These are phyloP conservation scores for Limnodromus scolopaceus DNA, from an alignment of 2,797 vertebrate species.

Conservation along the genomic window DNA sequence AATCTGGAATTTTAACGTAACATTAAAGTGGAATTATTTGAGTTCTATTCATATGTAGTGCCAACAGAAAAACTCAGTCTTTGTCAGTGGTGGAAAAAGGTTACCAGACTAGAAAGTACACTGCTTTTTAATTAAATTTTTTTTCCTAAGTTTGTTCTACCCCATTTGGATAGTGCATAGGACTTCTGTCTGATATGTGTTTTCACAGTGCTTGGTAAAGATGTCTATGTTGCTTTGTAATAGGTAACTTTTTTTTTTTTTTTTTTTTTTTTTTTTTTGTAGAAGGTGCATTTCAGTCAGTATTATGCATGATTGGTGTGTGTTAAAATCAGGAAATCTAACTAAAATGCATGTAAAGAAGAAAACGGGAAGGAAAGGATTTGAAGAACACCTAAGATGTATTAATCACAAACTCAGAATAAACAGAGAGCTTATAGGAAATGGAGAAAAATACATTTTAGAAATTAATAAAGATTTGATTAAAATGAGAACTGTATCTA, in stretches of 20 bases:
- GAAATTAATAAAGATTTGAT: not conserved
- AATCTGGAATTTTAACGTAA: not conserved
- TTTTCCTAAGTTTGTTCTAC: not conserved
- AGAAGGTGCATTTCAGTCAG: not conserved
- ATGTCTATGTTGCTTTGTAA: not conserved
- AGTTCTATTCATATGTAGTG: not conserved
- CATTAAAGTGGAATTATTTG: not conserved
- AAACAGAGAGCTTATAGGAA: not conserved
- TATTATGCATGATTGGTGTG: not conserved
- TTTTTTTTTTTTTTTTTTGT: not conserved
- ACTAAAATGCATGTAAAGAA: not conserved
- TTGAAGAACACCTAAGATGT: not conserved
- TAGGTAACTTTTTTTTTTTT: not conserved
- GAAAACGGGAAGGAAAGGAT: not conserved
- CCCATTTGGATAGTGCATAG: not conserved
- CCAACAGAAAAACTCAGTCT: not conserved
- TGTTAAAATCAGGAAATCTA: not conserved
- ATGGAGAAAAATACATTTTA: not conserved
- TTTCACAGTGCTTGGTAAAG: not conserved
- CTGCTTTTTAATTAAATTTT: not conserved
- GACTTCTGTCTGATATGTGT: not conserved
- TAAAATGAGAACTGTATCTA: not conserved
- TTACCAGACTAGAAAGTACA: not conserved
- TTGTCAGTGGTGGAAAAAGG: not conserved
- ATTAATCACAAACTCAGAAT: not conserved